phyloP scores from a whole-genome alignment of 1,140 invertebrate species.

The Onthophagus taurus region DNA sequence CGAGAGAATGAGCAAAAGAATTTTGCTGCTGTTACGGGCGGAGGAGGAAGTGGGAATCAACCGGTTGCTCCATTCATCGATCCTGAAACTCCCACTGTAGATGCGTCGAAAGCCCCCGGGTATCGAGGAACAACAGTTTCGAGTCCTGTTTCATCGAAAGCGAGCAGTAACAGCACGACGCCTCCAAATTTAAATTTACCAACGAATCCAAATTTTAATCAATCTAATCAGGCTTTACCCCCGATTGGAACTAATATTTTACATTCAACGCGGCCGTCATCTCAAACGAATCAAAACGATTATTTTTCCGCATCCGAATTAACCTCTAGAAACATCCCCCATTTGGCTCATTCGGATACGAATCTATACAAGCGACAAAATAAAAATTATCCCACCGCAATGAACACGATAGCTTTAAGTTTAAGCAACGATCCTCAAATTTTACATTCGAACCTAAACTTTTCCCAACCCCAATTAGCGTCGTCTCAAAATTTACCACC shows the following conservation, averaged over 20 bases:
- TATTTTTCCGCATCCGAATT: conserved; percentile 31
- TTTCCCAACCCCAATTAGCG: conserved; percentile 35
- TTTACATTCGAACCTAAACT: conserved; percentile 37
- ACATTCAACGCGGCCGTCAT: conserved; percentile 20
- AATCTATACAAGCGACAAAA: conserved; percentile 26
- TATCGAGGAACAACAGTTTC: conserved; percentile 57
- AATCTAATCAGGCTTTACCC: conserved; percentile 25
- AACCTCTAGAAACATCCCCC: conserved; percentile 17
- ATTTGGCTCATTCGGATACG: conserved; percentile 24
- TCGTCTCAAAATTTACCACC: conserved; percentile 18
- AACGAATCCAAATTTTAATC: conserved; percentile 18
- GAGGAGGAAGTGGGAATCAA: conserved; percentile 37
- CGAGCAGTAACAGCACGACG: conserved; percentile 43
- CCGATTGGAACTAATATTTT: conserved; percentile 30
- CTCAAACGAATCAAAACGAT: conserved; percentile 24
- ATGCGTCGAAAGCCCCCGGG: conserved; percentile 72
- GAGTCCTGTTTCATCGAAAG: conserved; percentile 60
- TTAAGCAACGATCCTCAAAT: conserved; percentile 37
- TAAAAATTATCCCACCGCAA: conserved; percentile 20
- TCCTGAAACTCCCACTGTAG: conserved; percentile 50
- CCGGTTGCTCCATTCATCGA: conserved; percentile 45
- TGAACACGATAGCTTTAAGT: no score
- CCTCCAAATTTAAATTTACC: conserved; percentile 35
- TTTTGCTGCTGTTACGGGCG: conserved; percentile 63
- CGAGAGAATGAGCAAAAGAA: conserved; percentile 60